phyloP scores from a whole-genome alignment of 2,113 vertebrate genomes.

The Bos javanicus region DNA sequence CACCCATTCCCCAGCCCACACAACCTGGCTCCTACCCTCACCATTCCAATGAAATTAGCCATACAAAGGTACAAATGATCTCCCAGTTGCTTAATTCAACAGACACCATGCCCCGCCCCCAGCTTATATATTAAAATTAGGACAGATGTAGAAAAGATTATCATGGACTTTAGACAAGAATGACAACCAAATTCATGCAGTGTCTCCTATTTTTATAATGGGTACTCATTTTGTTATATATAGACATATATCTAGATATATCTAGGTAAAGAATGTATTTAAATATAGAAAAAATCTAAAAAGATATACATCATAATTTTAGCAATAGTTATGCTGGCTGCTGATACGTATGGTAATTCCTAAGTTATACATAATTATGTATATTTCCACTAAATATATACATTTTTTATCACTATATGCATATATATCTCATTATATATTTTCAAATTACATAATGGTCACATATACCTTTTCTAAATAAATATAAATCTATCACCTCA shows the following conservation, averaged over 20 bases:
- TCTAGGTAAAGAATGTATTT: slow-evolving; percentile 46
- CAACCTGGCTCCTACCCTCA: slow-evolving; percentile 21
- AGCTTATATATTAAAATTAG: slow-evolving; percentile 24
- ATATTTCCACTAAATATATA: background rate
- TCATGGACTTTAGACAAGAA: background rate
- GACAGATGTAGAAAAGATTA: slow-evolving; percentile 11
- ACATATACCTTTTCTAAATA: slow-evolving; percentile 17
- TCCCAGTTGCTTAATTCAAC: background rate
- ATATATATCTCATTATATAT: background rate
- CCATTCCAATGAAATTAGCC: slow-evolving; percentile 12
- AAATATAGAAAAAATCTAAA: slow-evolving; percentile 54
- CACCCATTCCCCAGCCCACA: background rate
- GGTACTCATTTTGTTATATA: slow-evolving; percentile 62
- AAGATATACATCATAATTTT: slow-evolving; percentile 12
- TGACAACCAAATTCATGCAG: slow-evolving; percentile 34
- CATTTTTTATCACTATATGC: background rate
- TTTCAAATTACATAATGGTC: background rate
- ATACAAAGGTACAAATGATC: background rate
- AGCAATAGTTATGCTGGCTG: slow-evolving; percentile 1
- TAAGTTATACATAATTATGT: slow-evolving; percentile 14
- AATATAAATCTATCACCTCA: slow-evolving; percentile 9
- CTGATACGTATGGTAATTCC: background rate
- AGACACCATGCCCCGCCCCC: background rate
- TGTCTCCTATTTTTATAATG: slow-evolving; percentile 39
- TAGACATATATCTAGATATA: slow-evolving; percentile 31